These are phyloP conservation scores for Papilio aristodemus DNA, from an alignment of 1,140 invertebrate genomes.

Conservation along the genomic window DNA sequence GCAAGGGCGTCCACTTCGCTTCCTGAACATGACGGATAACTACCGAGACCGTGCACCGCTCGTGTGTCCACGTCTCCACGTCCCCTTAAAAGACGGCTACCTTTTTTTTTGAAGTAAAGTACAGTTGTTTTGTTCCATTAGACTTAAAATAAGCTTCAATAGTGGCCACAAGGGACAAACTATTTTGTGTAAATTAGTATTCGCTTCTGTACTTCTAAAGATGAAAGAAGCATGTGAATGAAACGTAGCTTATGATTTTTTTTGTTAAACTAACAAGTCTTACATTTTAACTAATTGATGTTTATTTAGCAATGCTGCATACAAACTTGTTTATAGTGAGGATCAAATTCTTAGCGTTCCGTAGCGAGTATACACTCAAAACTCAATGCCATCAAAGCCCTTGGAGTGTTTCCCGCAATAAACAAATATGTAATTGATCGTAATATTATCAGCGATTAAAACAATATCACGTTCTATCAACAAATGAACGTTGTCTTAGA, in stretches of 20 bases:
- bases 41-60: constrained; percentile 2
- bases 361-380: neutral
- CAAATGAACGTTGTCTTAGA: too few species aligned
- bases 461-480: neutral
- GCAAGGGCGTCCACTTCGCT: constrained; percentile 32
- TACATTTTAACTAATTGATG: neutral
- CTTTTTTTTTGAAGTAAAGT: neutral
- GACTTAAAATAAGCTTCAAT: too few species aligned
- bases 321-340: neutral
- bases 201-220: neutral
- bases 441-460: neutral
- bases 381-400: constrained; percentile 1
- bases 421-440: neutral
- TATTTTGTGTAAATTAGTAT: too few species aligned
- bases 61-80: neutral
- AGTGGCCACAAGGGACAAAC: too few species aligned
- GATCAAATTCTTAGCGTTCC: neutral
- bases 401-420: constrained; percentile 1
- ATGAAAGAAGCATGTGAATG: neutral
- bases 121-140: neutral
- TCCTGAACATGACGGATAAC: constrained; percentile 27
- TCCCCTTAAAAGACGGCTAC: neutral
- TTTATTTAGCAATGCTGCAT: neutral
- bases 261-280: neutral
- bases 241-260: neutral